Conservation (phyloP, 1,140 invertebrate species). For the Wiebesia pumilae region DNA sequence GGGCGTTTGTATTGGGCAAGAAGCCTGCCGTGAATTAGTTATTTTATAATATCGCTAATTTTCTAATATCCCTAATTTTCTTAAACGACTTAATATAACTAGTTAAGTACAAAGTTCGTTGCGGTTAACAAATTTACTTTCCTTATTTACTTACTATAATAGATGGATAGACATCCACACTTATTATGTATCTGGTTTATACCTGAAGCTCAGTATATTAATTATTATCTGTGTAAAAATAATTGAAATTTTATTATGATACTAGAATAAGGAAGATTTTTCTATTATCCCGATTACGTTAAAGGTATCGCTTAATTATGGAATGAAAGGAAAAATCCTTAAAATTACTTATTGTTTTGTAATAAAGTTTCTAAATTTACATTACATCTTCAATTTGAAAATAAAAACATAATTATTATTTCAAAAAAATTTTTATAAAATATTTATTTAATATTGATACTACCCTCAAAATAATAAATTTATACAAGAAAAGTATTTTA, state of each 20-base stretch:
- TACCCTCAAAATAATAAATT: too few species aligned
- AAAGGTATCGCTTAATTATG: neutral
- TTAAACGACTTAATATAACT: neutral
- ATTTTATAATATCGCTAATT: neutral
- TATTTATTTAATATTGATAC: too few species aligned
- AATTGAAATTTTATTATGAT: neutral
- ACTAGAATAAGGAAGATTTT: neutral
- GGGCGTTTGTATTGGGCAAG: conserved; percentile 78
- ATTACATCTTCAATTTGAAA: neutral
- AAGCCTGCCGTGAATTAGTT: conserved; percentile 79
- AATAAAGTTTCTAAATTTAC: neutral
- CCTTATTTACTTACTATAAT: conserved; percentile 46
- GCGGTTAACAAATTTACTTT: conserved; percentile 61
- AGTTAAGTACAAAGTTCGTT: conserved; percentile 22
- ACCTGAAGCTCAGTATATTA: neutral
- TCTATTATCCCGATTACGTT: neutral
- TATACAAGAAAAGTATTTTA: too few species aligned
- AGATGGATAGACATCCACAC: neutral
- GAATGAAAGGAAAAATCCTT: neutral
- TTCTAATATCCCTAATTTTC: neutral
- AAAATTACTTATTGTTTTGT: neutral
- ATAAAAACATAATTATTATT: too few species aligned
- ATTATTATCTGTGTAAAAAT: neutral
- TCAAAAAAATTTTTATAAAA: too few species aligned
- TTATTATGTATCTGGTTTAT: neutral